phyloP scores from a whole-genome alignment of 2,113 vertebrate species.

The Elephantulus edwardii region DNA sequence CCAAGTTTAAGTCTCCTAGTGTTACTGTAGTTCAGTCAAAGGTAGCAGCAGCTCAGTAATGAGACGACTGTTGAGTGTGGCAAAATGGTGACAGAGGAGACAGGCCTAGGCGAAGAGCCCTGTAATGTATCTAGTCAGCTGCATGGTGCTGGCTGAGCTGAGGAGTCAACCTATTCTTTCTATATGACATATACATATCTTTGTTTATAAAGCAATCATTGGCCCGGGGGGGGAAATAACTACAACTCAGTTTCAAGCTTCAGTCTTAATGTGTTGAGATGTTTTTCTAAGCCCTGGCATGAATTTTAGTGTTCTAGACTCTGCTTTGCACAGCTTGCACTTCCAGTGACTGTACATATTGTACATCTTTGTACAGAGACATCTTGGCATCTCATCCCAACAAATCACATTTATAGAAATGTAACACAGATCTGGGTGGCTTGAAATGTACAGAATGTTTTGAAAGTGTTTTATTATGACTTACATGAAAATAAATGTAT shows the following conservation, averaged over 20 bases:
- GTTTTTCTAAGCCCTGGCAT: constrained; percentile 85
- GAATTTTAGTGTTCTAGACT: constrained; percentile 82
- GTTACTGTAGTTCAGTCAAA: constrained; percentile 82
- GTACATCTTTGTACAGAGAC: constrained; percentile 96
- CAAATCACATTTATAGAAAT: constrained; percentile 81
- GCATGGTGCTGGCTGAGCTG: constrained; percentile 84
- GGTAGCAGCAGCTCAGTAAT: constrained; percentile 68
- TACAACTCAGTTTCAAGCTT: constrained; percentile 78
- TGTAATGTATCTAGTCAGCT: constrained; percentile 80
- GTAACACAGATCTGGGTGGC: constrained; percentile 83
- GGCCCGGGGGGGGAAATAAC: constrained; percentile 67
- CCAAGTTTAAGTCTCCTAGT: constrained; percentile 90
- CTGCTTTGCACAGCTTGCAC: constrained; percentile 88
- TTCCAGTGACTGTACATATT: constrained; percentile 94
- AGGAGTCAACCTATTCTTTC: constrained; percentile 78
- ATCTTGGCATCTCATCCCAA: constrained; percentile 83
- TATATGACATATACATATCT: constrained; percentile 76
- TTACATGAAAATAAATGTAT: constrained; percentile 85
- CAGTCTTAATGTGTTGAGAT: constrained; percentile 82
- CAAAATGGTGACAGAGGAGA: constrained; percentile 21
- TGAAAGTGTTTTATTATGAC: constrained; percentile 92
- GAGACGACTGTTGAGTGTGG: background rate
- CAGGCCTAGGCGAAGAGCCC: constrained; percentile 58
- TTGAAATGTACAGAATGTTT: constrained; percentile 95
- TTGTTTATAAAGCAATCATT: constrained; percentile 83